Evolutionary conservation across 2,797 vertebrate species (phyloP).

Genomic region (Syngnathus acus): DNA sequence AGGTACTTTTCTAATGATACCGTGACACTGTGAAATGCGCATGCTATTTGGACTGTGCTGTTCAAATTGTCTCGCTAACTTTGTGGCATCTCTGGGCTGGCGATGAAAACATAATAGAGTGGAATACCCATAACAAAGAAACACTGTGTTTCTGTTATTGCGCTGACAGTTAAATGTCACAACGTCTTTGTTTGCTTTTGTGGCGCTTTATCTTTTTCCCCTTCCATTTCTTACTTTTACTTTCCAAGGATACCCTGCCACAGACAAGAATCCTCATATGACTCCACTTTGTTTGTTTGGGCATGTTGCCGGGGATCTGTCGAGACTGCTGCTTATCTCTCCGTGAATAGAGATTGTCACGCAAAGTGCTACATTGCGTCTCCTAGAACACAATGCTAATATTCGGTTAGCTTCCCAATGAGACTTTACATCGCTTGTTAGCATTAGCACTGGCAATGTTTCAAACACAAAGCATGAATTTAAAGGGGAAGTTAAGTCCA

Average conservation of each 20-base stretch:
- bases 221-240: slow-evolving; percentile 6
- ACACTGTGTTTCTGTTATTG: slow-evolving; percentile 20
- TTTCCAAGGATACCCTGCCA: slow-evolving; percentile 36
- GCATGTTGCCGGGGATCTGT: slow-evolving; percentile 11
- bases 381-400: not conserved
- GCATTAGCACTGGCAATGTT: no score
- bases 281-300: slow-evolving; percentile 33
- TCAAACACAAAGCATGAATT: no score
- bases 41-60: no score
- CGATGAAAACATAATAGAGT: no score
- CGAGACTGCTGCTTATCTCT: slow-evolving; percentile 6
- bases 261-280: slow-evolving; percentile 31
- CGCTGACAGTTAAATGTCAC: slow-evolving; percentile 20
- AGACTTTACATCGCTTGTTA: no score
- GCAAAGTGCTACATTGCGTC: no score
- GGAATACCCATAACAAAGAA: slow-evolving; percentile 15
- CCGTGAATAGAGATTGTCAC: slow-evolving; percentile 21
- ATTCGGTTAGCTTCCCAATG: not conserved
- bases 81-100: no score
- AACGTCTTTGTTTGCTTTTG: slow-evolving; percentile 13
- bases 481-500: not conserved
- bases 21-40: no score
- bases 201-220: slow-evolving; percentile 1
- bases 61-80: no score
- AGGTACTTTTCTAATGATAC: no score